Conservation (phyloP, 1,140 invertebrate genomes). For the Polyergus mexicanus region DNA sequence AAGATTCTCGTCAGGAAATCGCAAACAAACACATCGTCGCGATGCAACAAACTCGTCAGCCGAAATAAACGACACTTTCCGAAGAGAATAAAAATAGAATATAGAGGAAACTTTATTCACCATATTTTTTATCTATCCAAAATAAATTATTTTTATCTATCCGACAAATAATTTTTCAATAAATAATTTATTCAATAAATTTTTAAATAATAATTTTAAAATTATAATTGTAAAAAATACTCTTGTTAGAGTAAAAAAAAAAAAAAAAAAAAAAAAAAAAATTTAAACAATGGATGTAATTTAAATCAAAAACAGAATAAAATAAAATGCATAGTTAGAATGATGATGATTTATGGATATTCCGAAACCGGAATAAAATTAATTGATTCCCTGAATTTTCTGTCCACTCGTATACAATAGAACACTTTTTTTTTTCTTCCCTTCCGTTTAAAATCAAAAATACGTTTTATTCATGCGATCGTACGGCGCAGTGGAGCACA, state of each 20-base stretch:
- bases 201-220: background rate
- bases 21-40: background rate
- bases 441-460: conserved; percentile 48
- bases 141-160: background rate
- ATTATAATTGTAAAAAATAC: no score
- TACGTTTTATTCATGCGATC: conserved; percentile 64
- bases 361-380: no score
- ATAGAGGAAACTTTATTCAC: background rate
- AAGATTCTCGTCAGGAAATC: background rate
- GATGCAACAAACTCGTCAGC: background rate
- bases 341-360: no score
- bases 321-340: no score
- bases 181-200: no score
- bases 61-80: conserved; percentile 19
- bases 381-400: no score
- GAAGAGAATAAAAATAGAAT: background rate
- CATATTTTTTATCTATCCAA: conserved; percentile 8
- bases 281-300: background rate
- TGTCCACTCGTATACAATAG: no score
- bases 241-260: background rate
- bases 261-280: background rate
- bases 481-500: conserved; percentile 33
- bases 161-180: background rate
- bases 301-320: no score
- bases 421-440: background rate